Base-by-base conservation (phyloP, 2,888 invertebrate genomes). In the Rhaphigaster nebulosa region DNA sequence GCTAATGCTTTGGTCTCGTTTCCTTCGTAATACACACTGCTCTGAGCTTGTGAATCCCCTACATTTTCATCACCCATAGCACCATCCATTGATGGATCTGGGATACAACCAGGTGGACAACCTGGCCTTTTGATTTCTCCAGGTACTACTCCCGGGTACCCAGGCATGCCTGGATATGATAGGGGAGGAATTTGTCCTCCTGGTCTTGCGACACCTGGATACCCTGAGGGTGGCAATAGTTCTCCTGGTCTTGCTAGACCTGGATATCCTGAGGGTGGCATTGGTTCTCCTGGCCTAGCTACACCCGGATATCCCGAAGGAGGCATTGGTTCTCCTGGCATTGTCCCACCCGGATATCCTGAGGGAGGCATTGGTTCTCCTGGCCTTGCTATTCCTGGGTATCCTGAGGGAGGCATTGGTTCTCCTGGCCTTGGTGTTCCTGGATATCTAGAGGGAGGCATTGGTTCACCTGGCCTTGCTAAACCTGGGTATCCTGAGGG, bases 1-100 rank as follows among this genome's bases (percentile, higher is more conserved):
- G 97, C 97, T 91, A 95, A 95, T 0, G 97, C 97, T 92, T 96
- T 95, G 0, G 97, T 97, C 91, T 92, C 93, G 80, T 92, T 92
- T 18, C 93, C 92, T 70, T 92, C 92, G 90, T 92, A 92, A 87
- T 92, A 91, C 60, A 93, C 91, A 84, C 92, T 93, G 34, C 92
- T 93, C 90, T 93, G 92, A 45, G 92, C 92, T 91, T 93, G 93
- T 23, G 93, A 92, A 90, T 93, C 93, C 60, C 92, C 93, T 12
- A 90, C 92, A 50, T 90, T 92, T 52, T 87, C 90, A 41, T 91
- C 92, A 15, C 92, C 91, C n/a, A 91, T 92, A 1, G 90, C 91
- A 23, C 91, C 90, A 80, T 91, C 80, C 50, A 56, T 54, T 54
- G 87, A 52, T 29, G 91, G 90, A 50, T 90, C 80, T 41, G 80